Conservation (phyloP, 2,797 vertebrate species). For the Cossypha dichroa region DNA sequence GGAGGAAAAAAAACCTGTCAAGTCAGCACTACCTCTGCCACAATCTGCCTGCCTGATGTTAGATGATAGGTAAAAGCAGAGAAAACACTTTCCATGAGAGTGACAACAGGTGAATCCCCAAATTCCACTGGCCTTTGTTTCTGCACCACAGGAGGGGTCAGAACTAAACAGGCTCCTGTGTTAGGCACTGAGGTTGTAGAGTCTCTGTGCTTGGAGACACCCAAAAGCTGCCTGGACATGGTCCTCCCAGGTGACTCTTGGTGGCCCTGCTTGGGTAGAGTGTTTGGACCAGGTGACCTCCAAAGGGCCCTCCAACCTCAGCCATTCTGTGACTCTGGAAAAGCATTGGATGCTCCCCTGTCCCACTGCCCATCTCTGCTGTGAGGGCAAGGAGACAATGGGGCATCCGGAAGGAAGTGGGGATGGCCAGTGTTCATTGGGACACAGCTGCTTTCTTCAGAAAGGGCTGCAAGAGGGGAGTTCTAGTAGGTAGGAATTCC, state of each 20-base stretch:
- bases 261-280: background rate
- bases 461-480: background rate
- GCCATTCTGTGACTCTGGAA: background rate
- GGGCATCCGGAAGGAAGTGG: background rate
- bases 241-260: background rate
- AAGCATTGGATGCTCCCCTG: background rate
- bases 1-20: accelerated
- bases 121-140: background rate
- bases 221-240: background rate
- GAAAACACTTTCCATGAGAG: background rate
- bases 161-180: background rate
- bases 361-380: background rate
- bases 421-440: background rate
- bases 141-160: background rate
- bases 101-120: background rate
- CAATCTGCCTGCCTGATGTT: background rate
- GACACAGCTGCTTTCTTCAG: background rate
- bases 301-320: background rate
- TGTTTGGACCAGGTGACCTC: background rate
- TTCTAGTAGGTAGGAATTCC: background rate
- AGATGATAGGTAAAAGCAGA: background rate
- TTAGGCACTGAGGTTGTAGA: background rate
- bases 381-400: background rate
- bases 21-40: background rate
- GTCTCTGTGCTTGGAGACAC: background rate